Evolutionary conservation across 2,797 vertebrate genomes (phyloP).

Genomic region (Acropternis orthonyx): DNA sequence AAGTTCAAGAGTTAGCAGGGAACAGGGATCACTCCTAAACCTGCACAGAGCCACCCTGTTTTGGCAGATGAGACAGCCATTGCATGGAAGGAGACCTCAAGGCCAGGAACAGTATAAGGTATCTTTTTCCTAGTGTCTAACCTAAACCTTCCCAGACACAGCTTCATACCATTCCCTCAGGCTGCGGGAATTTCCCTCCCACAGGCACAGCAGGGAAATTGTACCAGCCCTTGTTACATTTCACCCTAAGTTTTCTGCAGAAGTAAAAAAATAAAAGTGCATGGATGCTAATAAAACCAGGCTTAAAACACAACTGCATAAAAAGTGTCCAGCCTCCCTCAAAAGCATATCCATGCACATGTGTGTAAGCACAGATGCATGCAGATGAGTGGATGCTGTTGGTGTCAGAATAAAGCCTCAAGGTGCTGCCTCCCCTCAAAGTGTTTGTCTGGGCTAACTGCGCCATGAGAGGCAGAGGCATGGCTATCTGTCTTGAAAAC

Average conservation of each 20-base stretch:
- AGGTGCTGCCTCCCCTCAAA: accelerated
- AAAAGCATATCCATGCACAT: accelerated
- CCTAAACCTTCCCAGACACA: not conserved
- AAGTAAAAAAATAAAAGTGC: not conserved
- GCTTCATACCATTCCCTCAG: not conserved
- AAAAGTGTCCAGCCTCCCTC: not conserved
- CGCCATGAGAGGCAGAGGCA: not conserved
- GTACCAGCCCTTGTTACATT: not conserved
- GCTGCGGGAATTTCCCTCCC: not conserved
- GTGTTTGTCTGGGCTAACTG: not conserved
- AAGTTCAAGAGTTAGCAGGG: not conserved
- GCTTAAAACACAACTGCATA: not conserved
- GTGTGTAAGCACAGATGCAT: not conserved
- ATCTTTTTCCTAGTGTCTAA: not conserved
- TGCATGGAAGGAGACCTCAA: not conserved
- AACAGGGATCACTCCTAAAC: not conserved
- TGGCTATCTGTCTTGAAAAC: not conserved
- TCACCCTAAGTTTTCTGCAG: not conserved
- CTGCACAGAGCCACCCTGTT: not conserved
- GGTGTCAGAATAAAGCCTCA: not conserved
- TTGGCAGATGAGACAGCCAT: not conserved
- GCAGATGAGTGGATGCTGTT: not conserved
- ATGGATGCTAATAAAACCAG: accelerated
- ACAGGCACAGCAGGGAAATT: not conserved
- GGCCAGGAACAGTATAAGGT: not conserved